phyloP scores from a whole-genome alignment of 2,888 invertebrate species.

The Therioaphis trifolii region DNA sequence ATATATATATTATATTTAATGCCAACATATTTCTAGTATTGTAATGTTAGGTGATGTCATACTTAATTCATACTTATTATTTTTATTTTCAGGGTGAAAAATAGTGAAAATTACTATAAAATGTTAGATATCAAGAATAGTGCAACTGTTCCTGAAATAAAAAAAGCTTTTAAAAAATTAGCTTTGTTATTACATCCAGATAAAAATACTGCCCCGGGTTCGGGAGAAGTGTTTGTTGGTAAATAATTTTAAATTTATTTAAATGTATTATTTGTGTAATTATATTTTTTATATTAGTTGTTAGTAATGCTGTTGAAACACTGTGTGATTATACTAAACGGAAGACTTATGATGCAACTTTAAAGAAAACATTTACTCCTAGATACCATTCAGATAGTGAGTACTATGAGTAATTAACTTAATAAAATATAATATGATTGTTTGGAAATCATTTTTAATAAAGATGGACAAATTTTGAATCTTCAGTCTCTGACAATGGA shows the following conservation, averaged over 20 bases:
- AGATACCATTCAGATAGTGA: too few relatives aligned
- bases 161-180: constrained; percentile 91
- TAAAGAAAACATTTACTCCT: background rate
- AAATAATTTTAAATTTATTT: background rate
- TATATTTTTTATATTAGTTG: constrained; percentile 8
- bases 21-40: background rate
- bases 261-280: background rate
- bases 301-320: constrained; percentile 39
- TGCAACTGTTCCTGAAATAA: constrained; percentile 88
- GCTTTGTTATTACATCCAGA: constrained; percentile 96
- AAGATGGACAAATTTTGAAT: too few relatives aligned
- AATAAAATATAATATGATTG: too few relatives aligned
- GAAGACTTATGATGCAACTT: constrained; percentile 11
- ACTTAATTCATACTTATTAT: background rate
- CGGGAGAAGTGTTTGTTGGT: constrained; percentile 86
- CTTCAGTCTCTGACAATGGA: too few relatives aligned
- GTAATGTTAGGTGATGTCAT: background rate
- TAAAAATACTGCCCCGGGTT: constrained; percentile 96
- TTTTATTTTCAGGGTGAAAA: constrained; percentile 73
- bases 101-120: constrained; percentile 96
- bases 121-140: constrained; percentile 87
- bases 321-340: constrained; percentile 35
- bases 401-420: too few relatives aligned
- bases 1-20: background rate
- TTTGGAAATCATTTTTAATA: too few relatives aligned